Conservation (phyloP, 2,113 vertebrate species). For the Pristiophorus japonicus region DNA sequence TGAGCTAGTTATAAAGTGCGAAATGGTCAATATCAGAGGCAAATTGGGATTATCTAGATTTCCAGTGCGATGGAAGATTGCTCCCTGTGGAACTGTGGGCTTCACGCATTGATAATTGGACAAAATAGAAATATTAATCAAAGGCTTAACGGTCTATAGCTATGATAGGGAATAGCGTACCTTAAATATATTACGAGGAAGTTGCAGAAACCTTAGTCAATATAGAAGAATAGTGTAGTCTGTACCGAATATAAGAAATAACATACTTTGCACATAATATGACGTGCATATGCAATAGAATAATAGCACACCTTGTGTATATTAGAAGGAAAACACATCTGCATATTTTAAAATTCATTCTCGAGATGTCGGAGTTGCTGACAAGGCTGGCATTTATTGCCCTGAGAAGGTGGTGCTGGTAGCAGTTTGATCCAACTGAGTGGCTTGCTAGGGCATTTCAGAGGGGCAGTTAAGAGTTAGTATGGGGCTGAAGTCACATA, state of each 20-base stretch:
- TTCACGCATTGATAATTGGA: background rate
- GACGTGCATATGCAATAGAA: background rate
- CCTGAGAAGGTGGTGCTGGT: background rate
- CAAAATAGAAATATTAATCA: background rate
- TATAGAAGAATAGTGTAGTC: background rate
- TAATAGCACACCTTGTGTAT: background rate
- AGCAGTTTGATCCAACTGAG: background rate
- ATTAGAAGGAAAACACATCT: background rate
- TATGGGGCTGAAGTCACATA: background rate
- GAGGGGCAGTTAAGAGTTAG: too few species aligned
- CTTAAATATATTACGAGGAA: background rate
- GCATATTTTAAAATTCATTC: background rate
- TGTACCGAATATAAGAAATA: background rate
- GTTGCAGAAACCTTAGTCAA: background rate
- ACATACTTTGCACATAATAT: background rate
- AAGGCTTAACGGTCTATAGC: background rate
- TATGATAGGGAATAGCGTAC: background rate
- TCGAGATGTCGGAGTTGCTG: background rate
- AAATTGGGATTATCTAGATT: background rate
- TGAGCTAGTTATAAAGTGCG: background rate
- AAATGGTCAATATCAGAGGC: conserved; percentile 15
- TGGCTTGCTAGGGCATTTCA: background rate
- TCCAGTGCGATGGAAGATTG: background rate
- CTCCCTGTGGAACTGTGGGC: background rate
- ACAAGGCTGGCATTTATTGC: background rate